A percentile compares a stretch with the other conserved stretches of the same genome.
phyloP scores from a whole-genome alignment of 92 coral and sea anemone species.

The Porites divaricata region DNA sequence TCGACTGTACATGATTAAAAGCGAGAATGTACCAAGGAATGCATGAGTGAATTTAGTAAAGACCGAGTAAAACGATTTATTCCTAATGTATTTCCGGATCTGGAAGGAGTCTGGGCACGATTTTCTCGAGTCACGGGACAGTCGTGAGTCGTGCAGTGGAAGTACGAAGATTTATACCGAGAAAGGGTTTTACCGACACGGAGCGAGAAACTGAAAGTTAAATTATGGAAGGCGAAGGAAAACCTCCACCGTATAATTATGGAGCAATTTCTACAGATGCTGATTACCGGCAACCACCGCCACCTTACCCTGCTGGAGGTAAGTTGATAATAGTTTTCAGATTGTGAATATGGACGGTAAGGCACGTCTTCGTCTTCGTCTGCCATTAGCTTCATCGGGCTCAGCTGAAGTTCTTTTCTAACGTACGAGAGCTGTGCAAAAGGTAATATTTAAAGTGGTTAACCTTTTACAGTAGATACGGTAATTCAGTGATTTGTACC shows the following conservation, averaged over 20 bases:
- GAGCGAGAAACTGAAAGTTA: neutral
- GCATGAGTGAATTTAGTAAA: too few species aligned
- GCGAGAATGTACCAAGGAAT: too few species aligned
- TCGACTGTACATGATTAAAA: too few species aligned
- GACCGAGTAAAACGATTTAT: too few species aligned
- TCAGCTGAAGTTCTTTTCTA: too few species aligned
- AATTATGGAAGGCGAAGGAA: constrained; percentile 25
- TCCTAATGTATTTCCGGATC: neutral
- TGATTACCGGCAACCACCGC: constrained; percentile 46
- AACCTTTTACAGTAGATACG: too few species aligned
- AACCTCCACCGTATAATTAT: constrained; percentile 84
- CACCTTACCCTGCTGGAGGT: constrained; percentile 68
- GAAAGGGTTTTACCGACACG: constrained; percentile 1
- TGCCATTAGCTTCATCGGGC: too few species aligned
- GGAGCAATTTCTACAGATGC: constrained; percentile 73
- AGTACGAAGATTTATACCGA: too few species aligned
- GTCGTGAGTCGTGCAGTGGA: neutral
- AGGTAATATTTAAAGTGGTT: too few species aligned
- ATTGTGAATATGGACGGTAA: neutral
- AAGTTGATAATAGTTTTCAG: neutral
- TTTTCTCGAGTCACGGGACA: constrained; percentile 29
- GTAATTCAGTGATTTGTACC: too few species aligned
- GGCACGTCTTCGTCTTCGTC: too few species aligned
- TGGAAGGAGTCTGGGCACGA: constrained; percentile 22
- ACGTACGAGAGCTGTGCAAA: too few species aligned